Conservation (phyloP, 2,113 vertebrate genomes). For the Pedionomus torquatus region DNA sequence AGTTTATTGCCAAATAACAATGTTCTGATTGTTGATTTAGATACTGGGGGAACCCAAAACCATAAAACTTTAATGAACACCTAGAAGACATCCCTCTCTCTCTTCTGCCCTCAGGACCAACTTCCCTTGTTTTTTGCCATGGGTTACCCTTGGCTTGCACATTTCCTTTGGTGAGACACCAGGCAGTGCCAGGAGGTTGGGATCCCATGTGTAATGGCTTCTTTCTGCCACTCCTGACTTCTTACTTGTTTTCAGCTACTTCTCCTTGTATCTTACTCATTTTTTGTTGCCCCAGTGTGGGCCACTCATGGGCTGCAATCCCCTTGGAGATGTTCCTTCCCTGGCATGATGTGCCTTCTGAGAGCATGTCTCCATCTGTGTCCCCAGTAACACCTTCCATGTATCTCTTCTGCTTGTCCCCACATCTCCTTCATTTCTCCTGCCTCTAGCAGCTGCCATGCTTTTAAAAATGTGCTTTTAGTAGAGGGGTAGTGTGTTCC, state of each 20-base stretch:
- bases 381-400: rapidly evolving
- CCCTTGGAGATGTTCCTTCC: not conserved
- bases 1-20: not conserved
- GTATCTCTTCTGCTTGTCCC: not conserved
- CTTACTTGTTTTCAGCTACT: not conserved
- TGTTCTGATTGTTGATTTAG: not conserved
- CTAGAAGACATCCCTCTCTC: not conserved
- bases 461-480: not conserved
- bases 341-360: not conserved
- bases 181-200: not conserved
- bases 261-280: rapidly evolving
- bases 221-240: not conserved
- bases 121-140: not conserved
- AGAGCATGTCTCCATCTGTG: rapidly evolving
- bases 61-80: not conserved
- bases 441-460: not conserved
- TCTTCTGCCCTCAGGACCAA: not conserved
- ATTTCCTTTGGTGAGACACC: not conserved
- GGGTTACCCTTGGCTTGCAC: not conserved
- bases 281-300: not conserved
- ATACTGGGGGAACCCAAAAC: not conserved
- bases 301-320: not conserved
- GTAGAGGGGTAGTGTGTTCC: not conserved
- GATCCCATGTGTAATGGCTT: not conserved
- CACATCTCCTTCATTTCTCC: not conserved